Conservation (phyloP, 2,888 invertebrate genomes). For the Geophilus truncorum region DNA sequence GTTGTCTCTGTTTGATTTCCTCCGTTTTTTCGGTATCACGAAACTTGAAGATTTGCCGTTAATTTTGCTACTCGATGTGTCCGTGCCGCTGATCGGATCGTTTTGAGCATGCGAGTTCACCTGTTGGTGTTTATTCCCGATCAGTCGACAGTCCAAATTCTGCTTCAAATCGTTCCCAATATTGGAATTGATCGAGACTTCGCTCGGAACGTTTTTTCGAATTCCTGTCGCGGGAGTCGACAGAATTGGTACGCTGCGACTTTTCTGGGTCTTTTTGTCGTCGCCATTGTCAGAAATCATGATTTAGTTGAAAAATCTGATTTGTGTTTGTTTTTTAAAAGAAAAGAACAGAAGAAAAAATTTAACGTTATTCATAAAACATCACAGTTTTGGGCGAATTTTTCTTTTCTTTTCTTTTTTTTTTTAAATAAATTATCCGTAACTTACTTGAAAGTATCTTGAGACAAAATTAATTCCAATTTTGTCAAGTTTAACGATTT, state of each 20-base stretch:
- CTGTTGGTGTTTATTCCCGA: not conserved
- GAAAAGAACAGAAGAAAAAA: not conserved
- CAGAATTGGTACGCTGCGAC: slow-evolving; percentile 14
- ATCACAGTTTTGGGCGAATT: too few species aligned
- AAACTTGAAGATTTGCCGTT: not conserved
- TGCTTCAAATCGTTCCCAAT: not conserved
- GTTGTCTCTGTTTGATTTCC: not conserved
- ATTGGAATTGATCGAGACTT: not conserved
- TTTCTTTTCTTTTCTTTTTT: too few species aligned
- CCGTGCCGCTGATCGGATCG: slow-evolving; percentile 7
- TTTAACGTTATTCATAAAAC: not conserved
- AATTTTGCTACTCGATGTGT: slow-evolving; percentile 22
- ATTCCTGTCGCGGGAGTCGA: not conserved
- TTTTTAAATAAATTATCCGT: too few species aligned
- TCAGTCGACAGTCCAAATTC: not conserved
- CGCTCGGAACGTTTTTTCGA: not conserved
- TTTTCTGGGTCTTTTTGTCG: slow-evolving; percentile 18
- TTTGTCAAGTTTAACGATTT: not conserved
- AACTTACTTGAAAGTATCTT: not conserved
- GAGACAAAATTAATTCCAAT: not conserved
- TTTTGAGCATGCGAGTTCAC: not conserved
- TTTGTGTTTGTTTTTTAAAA: too few species aligned
- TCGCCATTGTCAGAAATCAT: not conserved
- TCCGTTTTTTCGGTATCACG: not conserved
- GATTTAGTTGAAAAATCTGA: not conserved